Evolutionary conservation across 2,797 vertebrate species (phyloP).

Genomic region (Paramormyrops hopkinsi): DNA sequence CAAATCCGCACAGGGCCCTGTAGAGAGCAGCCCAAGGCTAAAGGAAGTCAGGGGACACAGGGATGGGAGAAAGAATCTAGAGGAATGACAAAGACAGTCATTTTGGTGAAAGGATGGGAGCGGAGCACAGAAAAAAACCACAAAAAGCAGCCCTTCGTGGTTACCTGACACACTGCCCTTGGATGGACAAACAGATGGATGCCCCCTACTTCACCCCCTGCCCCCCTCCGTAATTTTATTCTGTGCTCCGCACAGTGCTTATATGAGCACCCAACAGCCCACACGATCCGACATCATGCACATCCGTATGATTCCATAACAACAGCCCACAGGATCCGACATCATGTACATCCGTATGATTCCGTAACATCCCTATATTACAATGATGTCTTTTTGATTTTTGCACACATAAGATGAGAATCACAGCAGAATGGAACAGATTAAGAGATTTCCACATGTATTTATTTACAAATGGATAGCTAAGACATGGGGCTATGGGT

Average conservation of each 20-base stretch:
- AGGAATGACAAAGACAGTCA: slow-evolving; percentile 23
- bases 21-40: neutral
- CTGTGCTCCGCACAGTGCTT: neutral
- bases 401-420: neutral
- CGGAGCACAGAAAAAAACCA: neutral
- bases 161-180: neutral
- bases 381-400: neutral
- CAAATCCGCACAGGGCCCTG: neutral
- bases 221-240: neutral
- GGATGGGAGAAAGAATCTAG: neutral
- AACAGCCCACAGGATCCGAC: neutral
- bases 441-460: neutral
- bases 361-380: neutral
- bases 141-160: neutral
- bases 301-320: neutral
- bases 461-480: neutral
- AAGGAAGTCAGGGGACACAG: neutral
- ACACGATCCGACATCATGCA: neutral
- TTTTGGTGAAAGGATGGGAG: neutral
- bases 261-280: neutral
- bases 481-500: neutral
- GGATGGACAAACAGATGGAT: neutral
- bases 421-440: neutral
- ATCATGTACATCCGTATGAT: neutral
- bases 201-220: neutral